Conservation (phyloP, 2,113 vertebrate species). For the Ciconia maguari region DNA sequence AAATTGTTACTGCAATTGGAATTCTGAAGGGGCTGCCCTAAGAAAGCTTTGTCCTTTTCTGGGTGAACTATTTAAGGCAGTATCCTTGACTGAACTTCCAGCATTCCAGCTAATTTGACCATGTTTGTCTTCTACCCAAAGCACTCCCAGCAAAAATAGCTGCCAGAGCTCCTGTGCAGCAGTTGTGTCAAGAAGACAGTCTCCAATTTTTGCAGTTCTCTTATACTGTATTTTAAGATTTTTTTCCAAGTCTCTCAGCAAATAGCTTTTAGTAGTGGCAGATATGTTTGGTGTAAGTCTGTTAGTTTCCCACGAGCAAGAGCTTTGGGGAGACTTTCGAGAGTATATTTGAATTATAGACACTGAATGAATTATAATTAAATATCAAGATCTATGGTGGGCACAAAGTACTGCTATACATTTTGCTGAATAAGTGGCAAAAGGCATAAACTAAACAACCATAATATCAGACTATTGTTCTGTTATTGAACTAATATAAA, state of each 20-base stretch:
- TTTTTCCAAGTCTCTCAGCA: neutral
- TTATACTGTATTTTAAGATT: neutral
- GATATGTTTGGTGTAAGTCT: neutral
- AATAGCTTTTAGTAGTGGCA: neutral
- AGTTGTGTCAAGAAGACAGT: neutral
- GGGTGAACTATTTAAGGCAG: conserved; percentile 47
- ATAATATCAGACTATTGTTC: neutral
- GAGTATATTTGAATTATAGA: neutral
- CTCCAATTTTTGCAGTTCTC: neutral
- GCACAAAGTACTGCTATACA: neutral
- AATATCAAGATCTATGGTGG: neutral
- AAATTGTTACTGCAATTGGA: neutral
- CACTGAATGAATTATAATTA: neutral
- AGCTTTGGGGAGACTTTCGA: neutral
- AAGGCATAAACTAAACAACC: neutral
- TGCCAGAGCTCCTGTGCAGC: conserved; percentile 7
- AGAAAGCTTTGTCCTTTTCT: conserved; percentile 25
- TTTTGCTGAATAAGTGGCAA: neutral
- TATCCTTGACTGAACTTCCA: conserved; percentile 61
- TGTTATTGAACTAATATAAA: neutral
- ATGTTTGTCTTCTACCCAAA: conserved; percentile 30
- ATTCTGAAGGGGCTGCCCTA: conserved; percentile 30
- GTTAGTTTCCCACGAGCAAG: neutral
- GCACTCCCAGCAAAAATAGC: conserved; percentile 41
- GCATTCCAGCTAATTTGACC: conserved; percentile 27